Conservation (phyloP, 1,140 invertebrate genomes). For the Ostrea denselamellosa region DNA sequence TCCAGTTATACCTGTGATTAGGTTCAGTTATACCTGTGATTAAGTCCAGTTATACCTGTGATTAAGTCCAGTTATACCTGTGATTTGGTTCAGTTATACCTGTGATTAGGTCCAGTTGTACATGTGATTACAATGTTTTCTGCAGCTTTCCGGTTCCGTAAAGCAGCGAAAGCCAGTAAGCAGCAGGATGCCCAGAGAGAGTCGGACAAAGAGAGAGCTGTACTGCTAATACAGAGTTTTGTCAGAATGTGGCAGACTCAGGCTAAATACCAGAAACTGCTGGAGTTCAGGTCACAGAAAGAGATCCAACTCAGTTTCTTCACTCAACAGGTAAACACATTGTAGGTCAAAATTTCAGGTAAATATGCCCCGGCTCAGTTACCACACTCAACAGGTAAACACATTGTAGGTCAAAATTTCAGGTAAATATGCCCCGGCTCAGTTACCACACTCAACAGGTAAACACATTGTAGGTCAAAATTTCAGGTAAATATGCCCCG, state of each 20-base stretch:
- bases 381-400: constrained; percentile 54
- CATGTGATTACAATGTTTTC: no score
- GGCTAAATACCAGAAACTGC: constrained; percentile 67
- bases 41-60: no score
- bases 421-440: no score
- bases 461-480: no score
- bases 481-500: no score
- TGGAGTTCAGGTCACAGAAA: constrained; percentile 67
- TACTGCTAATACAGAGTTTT: constrained; percentile 71
- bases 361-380: constrained; percentile 68
- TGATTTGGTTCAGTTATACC: no score
- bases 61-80: no score
- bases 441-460: constrained; percentile 60
- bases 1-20: no score
- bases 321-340: constrained; percentile 50
- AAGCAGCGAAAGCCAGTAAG: constrained; percentile 52
- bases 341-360: no score
- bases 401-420: no score
- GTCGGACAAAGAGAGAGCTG: constrained; percentile 53
- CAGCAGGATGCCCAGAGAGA: constrained; percentile 22
- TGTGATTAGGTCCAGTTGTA: no score
- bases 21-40: no score
- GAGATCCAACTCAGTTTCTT: constrained; percentile 66
- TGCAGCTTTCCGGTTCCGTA: constrained; percentile 61
- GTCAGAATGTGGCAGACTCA: constrained; percentile 72